These are phyloP conservation scores for Serranus cabrilla DNA, from an alignment of 2,797 vertebrate species.

Conservation along the genomic window DNA sequence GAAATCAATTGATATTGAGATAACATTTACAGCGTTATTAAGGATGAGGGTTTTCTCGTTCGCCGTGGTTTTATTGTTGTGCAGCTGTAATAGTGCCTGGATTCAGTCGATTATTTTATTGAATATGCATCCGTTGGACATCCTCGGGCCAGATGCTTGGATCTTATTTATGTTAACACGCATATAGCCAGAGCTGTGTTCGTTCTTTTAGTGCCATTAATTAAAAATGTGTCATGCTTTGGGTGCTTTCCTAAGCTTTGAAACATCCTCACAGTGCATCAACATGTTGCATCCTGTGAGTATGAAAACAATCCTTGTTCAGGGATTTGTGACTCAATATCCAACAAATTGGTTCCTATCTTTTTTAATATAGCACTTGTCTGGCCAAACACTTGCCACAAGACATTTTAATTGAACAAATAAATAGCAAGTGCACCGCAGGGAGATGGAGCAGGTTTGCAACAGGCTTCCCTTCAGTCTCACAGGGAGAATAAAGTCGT, in stretches of 20 bases:
- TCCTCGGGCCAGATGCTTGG: not conserved
- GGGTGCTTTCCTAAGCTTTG: not conserved
- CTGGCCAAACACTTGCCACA: conserved; percentile 56
- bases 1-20: conserved; percentile 70
- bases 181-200: not conserved
- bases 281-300: conserved; percentile 29
- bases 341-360: conserved; percentile 67
- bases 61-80: conserved; percentile 28
- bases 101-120: conserved; percentile 38
- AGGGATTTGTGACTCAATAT: conserved; percentile 68
- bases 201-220: conserved; percentile 22
- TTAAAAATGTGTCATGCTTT: not conserved
- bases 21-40: conserved; percentile 57
- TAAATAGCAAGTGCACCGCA: conserved; percentile 62
- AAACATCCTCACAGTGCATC: conserved; percentile 2
- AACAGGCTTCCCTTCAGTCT: conserved; percentile 68
- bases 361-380: conserved; percentile 65
- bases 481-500: conserved; percentile 65
- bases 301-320: conserved; percentile 46
- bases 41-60: conserved; percentile 49
- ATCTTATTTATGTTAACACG: conserved; percentile 8
- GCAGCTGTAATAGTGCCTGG: conserved; percentile 29
- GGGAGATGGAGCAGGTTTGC: conserved; percentile 57
- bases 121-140: conserved; percentile 6
- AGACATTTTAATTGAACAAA: conserved; percentile 77